Conservation (phyloP, 30 jellyfish, hydroid and myxozoan genomes). For the Cassiopea xamachana region DNA sequence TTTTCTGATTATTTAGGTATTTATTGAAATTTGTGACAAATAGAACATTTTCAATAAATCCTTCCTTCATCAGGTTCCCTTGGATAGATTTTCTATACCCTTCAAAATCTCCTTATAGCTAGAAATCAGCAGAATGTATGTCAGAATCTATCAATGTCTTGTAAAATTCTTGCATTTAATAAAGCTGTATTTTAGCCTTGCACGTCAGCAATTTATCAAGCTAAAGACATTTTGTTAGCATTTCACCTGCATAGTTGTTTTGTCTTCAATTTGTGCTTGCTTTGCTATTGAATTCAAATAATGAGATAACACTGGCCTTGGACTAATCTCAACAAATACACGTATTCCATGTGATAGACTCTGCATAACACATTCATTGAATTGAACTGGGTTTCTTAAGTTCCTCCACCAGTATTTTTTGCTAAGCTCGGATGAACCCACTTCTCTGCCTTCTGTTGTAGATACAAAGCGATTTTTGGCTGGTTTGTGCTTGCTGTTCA, state of each 20-base stretch:
- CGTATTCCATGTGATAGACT: constrained; percentile 39
- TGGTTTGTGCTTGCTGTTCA: constrained; percentile 27
- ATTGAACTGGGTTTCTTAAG: constrained; percentile 59
- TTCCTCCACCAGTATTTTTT: constrained; percentile 76
- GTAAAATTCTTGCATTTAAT: too few species aligned
- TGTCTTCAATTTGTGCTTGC: constrained; percentile 54
- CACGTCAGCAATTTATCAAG: too few species aligned
- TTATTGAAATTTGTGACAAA: too few species aligned
- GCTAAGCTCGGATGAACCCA: constrained; percentile 24
- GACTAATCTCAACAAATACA: constrained; percentile 64
- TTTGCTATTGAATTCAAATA: constrained; percentile 58
- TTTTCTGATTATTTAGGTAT: too few species aligned
- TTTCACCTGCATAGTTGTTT: constrained; percentile 32
- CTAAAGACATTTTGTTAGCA: too few species aligned
- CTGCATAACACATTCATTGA: constrained; percentile 35
- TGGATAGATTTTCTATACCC: too few species aligned
- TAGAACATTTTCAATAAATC: too few species aligned
- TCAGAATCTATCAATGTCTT: too few species aligned
- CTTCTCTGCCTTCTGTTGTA: constrained; percentile 45
- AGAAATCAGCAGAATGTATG: too few species aligned
- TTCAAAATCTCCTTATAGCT: too few species aligned
- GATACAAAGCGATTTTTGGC: constrained; percentile 40
- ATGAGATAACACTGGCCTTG: constrained; percentile 67
- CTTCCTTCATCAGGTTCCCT: too few species aligned
- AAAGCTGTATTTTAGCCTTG: too few species aligned